Percentiles rank a stretch among this genome's conserved stretches.
These are phyloP conservation scores for Athripsodes cinereus DNA, from an alignment of 2,888 invertebrate species.

Conservation along the genomic window DNA sequence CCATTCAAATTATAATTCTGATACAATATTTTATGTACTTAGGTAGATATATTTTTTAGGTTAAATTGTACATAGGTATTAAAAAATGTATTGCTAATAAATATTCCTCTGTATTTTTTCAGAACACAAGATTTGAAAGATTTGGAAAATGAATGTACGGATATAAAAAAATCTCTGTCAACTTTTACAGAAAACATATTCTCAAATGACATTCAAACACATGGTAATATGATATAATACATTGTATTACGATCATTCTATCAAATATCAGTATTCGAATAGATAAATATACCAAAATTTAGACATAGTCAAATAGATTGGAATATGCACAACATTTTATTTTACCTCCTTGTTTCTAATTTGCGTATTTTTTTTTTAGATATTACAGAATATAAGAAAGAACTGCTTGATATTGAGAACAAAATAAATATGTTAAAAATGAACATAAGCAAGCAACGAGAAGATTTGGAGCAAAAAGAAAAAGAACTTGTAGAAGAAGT, in stretches of 20 bases:
- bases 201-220: background rate
- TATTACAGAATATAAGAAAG: conserved; percentile 16
- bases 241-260: background rate
- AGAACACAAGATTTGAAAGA: background rate
- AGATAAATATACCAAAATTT: background rate
- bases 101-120: background rate
- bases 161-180: background rate
- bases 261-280: background rate
- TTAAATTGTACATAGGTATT: background rate
- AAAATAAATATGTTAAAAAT: conserved; percentile 11
- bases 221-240: background rate
- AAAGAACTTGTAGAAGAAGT: conserved; percentile 16
- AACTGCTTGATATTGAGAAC: conserved; percentile 11
- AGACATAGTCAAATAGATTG: too few species aligned
- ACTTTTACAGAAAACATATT: background rate
- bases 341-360: background rate
- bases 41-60: too few species aligned
- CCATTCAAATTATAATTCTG: too few species aligned
- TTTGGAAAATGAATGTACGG: background rate
- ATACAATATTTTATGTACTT: too few species aligned
- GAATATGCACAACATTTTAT: too few species aligned
- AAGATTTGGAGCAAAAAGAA: conserved; percentile 13
- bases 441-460: conserved; percentile 12
- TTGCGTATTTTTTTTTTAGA: conserved; percentile 12
- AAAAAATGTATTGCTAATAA: background rate